These are phyloP conservation scores for Enteromius fasciolatus DNA, from an alignment of 2,797 vertebrate species.

Conservation along the genomic window DNA sequence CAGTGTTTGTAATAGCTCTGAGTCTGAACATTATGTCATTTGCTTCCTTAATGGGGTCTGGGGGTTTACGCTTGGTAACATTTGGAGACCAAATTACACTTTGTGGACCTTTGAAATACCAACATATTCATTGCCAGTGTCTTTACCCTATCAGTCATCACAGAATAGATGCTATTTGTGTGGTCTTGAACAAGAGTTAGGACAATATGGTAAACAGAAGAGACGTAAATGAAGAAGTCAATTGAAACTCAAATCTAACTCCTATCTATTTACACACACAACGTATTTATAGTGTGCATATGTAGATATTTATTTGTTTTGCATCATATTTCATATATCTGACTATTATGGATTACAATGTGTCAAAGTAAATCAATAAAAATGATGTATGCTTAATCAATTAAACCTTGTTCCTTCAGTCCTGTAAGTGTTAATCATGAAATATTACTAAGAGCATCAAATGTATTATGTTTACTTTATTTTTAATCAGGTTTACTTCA, in stretches of 20 bases:
- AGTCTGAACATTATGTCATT: slow-evolving; percentile 53
- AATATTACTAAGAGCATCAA: neutral
- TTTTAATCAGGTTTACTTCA: too few species aligned
- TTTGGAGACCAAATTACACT: slow-evolving; percentile 47
- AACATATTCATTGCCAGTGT: slow-evolving; percentile 29
- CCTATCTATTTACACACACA: neutral
- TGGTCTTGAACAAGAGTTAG: slow-evolving; percentile 11
- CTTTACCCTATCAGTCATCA: slow-evolving; percentile 43
- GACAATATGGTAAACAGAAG: slow-evolving; percentile 14
- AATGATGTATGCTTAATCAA: neutral
- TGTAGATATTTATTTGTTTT: neutral
- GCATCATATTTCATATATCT: neutral
- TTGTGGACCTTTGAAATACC: slow-evolving; percentile 22
- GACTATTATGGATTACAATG: neutral
- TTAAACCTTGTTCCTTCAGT: neutral
- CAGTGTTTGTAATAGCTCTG: slow-evolving; percentile 41
- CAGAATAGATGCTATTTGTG: slow-evolving; percentile 8
- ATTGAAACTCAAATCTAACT: neutral
- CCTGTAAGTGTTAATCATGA: neutral
- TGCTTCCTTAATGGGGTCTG: slow-evolving; percentile 53
- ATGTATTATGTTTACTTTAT: neutral
- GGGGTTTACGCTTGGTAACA: slow-evolving; percentile 47
- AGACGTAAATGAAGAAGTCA: neutral
- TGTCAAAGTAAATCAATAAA: neutral
- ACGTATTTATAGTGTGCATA: neutral